Percentiles rank a stretch among this genome's conserved stretches.
These are phyloP conservation scores for Lumbricus terrestris DNA, from an alignment of 2,888 invertebrate species.

Conservation along the genomic window DNA sequence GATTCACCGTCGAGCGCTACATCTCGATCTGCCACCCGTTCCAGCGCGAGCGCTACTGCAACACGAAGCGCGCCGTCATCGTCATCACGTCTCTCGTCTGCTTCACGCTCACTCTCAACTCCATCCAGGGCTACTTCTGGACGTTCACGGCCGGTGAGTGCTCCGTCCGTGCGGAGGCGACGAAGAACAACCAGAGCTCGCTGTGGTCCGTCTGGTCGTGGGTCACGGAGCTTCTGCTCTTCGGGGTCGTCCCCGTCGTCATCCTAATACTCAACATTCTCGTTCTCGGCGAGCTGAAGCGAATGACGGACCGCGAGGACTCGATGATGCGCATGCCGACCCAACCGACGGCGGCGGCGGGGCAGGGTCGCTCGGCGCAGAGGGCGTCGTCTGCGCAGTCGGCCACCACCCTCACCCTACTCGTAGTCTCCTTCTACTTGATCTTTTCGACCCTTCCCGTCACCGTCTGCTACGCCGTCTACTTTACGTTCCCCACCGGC, in stretches of 20 bases:
- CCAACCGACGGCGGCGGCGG: not conserved
- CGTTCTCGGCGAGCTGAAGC: slow-evolving; percentile 53
- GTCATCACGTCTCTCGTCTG: slow-evolving; percentile 47
- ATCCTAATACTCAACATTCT: slow-evolving; percentile 54
- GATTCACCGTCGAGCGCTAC: slow-evolving; percentile 57
- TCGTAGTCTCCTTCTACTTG: slow-evolving; percentile 52
- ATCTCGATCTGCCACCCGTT: slow-evolving; percentile 58
- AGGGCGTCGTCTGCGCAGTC: slow-evolving; percentile 41
- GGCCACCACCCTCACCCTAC: slow-evolving; percentile 56
- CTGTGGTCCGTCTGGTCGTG: slow-evolving; percentile 53
- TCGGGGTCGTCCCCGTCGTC: slow-evolving; percentile 51
- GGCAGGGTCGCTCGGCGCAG: not conserved
- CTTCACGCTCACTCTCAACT: slow-evolving; percentile 46
- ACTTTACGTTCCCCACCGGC: slow-evolving; percentile 42
- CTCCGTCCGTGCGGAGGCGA: slow-evolving; percentile 14
- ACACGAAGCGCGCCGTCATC: slow-evolving; percentile 48
- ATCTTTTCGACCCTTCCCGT: slow-evolving; percentile 52
- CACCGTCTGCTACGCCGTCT: slow-evolving; percentile 46
- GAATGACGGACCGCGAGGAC: slow-evolving; percentile 35
- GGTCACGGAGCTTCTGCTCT: slow-evolving; percentile 53
- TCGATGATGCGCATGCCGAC: not conserved
- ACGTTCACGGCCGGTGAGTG: slow-evolving; percentile 43
- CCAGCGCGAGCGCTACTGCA: slow-evolving; percentile 52
- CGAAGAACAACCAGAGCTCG: slow-evolving; percentile 38
- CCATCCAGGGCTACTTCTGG: slow-evolving; percentile 56